phyloP scores from a whole-genome alignment of 2,797 vertebrate species.

The Nannoperca australis region DNA sequence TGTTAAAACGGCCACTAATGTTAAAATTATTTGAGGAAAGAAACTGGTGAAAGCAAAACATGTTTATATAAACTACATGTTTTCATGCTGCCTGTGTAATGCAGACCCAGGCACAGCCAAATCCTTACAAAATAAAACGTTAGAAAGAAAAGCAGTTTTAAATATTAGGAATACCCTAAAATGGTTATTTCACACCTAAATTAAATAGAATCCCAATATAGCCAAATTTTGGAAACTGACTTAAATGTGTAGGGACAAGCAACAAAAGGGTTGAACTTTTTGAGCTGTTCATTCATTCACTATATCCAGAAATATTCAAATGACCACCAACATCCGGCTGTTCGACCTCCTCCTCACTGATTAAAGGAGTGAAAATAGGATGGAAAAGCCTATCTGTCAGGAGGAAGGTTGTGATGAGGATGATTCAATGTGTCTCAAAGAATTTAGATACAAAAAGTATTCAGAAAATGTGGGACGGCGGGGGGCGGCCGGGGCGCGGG shows the following conservation, averaged over 20 bases:
- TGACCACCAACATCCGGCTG: slow-evolving; percentile 34
- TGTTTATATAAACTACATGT: too few species aligned
- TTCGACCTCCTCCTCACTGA: slow-evolving; percentile 28
- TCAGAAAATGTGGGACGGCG: neutral
- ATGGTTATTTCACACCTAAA: neutral
- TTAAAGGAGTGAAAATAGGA: neutral
- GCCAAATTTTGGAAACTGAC: slow-evolving; percentile 1
- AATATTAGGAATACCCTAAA: neutral
- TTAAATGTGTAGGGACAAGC: neutral
- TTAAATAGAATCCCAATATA: slow-evolving; percentile 1
- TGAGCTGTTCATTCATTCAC: slow-evolving; percentile 34
- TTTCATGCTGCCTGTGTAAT: neutral
- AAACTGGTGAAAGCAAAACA: too few species aligned
- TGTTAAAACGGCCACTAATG: neutral
- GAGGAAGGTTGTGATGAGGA: neutral
- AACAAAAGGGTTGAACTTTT: slow-evolving; percentile 5
- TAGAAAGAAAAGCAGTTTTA: neutral
- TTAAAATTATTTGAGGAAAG: neutral
- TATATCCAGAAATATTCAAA: slow-evolving; percentile 43
- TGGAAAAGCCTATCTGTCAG: neutral
- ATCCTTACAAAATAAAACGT: neutral
- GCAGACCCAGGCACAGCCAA: neutral
- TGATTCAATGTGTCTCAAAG: neutral
- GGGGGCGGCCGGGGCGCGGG: too few species aligned
- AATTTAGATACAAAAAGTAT: neutral